Conservation (phyloP, 2,888 invertebrate genomes). For the Apeira syringaria region DNA sequence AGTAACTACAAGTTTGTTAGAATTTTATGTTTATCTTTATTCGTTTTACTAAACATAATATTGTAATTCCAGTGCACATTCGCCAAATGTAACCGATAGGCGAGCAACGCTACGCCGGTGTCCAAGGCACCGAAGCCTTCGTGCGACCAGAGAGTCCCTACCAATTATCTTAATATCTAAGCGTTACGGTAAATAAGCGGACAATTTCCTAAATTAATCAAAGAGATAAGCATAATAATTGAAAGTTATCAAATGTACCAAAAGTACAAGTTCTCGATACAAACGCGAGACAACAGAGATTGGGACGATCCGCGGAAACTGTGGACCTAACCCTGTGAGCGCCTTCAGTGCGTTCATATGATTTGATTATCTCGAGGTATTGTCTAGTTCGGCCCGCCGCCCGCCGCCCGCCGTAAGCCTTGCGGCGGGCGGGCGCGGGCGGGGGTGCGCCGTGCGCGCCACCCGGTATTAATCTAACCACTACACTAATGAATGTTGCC, state of each 20-base stretch:
- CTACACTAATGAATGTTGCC: constrained; percentile 78
- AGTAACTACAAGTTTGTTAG: too few species aligned
- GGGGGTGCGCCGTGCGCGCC: too few species aligned
- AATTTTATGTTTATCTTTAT: too few species aligned
- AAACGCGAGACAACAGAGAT: constrained; percentile 23
- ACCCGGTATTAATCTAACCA: constrained; percentile 76
- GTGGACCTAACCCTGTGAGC: constrained; percentile 37
- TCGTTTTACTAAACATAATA: too few species aligned
- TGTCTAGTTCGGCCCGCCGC: constrained; percentile 39
- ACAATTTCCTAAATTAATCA: constrained; percentile 5
- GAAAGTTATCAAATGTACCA: constrained; percentile 2
- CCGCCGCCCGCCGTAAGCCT: constrained; percentile 10
- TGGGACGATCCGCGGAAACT: constrained; percentile 22
- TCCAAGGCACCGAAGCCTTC: too few species aligned
- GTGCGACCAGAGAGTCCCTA: too few species aligned
- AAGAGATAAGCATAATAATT: constrained; percentile 8
- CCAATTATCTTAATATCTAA: too few species aligned
- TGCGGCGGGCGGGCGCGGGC: constrained; percentile 43
- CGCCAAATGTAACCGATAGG: too few species aligned
- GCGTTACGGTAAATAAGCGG: neutral
- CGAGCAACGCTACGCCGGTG: too few species aligned
- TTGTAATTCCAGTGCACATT: too few species aligned
- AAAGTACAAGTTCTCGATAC: constrained; percentile 11
- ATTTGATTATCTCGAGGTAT: constrained; percentile 49
- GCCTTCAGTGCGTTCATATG: constrained; percentile 48